Evolutionary conservation across 2,113 vertebrate genomes (phyloP).

Genomic region (Zingel zingel): DNA sequence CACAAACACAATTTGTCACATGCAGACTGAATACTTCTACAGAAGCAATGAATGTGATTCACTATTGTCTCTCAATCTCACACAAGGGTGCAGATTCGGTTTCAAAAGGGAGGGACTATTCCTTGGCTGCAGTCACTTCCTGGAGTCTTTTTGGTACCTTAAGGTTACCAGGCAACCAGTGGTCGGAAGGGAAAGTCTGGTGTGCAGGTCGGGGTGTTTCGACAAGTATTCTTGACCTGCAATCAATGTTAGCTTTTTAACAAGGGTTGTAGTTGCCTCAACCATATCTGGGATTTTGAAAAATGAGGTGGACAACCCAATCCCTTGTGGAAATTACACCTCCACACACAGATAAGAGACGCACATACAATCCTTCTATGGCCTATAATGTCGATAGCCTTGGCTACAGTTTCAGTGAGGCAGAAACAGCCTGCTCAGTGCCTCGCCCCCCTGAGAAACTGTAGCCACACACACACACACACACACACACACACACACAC

Average conservation of each 20-base stretch:
- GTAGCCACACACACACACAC: slow-evolving; percentile 1
- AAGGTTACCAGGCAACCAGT: not conserved
- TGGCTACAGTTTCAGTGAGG: not conserved
- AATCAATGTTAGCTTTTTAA: not conserved
- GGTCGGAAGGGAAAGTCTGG: not conserved
- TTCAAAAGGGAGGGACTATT: not conserved
- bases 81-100: not conserved
- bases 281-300: not conserved
- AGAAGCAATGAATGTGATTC: not conserved
- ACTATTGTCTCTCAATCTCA: not conserved
- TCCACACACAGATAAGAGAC: not conserved
- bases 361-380: not conserved
- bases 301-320: not conserved
- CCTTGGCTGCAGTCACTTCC: not conserved
- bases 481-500: slow-evolving; percentile 1
- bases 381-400: not conserved
- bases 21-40: not conserved
- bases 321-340: not conserved
- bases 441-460: not conserved
- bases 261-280: not conserved
- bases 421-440: slow-evolving; percentile 9
- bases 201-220: not conserved
- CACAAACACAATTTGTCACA: not conserved
- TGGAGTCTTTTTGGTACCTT: not conserved
- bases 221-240: not conserved